Evolutionary conservation across 1,140 invertebrate species (phyloP).

Genomic region (Drosophila burlai): DNA sequence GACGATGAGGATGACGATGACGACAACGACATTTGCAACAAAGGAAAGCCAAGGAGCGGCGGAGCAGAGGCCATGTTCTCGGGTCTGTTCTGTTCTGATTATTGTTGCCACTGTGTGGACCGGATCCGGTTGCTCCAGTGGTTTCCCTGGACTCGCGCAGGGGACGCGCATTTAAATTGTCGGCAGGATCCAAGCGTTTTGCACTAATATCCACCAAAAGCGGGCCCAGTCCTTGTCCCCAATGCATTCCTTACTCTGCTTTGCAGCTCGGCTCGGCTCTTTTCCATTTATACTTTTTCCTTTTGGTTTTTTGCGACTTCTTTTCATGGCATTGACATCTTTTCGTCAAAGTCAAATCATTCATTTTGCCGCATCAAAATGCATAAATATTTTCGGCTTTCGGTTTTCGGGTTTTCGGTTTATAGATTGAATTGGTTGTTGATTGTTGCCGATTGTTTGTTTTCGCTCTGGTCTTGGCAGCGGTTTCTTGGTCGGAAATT

Average conservation of each 20-base stretch:
- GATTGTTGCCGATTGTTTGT: constrained; percentile 70
- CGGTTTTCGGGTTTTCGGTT: constrained; percentile 33
- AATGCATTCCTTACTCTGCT: constrained; percentile 65
- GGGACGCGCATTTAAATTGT: constrained; percentile 81
- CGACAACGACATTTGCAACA: constrained; percentile 74
- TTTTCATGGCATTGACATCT: constrained; percentile 75
- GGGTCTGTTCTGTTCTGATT: constrained; percentile 56
- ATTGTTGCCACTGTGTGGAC: constrained; percentile 76
- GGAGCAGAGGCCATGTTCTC: constrained; percentile 53
- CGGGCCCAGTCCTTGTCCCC: constrained; percentile 55
- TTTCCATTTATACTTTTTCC: constrained; percentile 7
- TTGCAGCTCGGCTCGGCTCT: constrained; percentile 2
- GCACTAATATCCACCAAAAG: constrained; percentile 82
- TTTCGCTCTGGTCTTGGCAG: constrained; percentile 20
- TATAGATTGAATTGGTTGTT: constrained; percentile 73
- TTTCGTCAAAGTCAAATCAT: constrained; percentile 85
- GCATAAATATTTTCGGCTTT: constrained; percentile 77
- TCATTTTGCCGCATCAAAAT: constrained; percentile 85
- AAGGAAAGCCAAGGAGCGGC: constrained; percentile 48
- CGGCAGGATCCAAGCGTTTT: constrained; percentile 83
- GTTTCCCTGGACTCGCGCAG: constrained; percentile 22
- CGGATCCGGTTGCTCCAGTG: constrained; percentile 21
- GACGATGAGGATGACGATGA: not conserved
- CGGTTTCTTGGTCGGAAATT: constrained; percentile 50
- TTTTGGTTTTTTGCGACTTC: constrained; percentile 29